Evolutionary conservation across 2,888 invertebrate genomes (phyloP).

Genomic region (Falcaria lacertinaria): DNA sequence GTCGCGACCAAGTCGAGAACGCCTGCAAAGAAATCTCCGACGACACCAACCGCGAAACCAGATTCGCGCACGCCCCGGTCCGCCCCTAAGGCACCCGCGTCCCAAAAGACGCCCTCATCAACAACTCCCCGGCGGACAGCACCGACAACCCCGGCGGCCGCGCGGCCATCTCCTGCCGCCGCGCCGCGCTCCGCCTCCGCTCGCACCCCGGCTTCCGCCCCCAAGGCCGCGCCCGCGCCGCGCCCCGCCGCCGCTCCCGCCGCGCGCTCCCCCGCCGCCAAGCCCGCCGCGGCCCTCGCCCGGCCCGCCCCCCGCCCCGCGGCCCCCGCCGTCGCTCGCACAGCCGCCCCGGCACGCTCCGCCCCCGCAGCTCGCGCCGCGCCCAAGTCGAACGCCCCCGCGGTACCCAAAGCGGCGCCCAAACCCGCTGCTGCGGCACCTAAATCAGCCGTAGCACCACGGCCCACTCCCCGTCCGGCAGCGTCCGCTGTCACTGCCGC

Average conservation of each 20-base stretch:
- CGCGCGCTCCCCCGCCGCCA: conserved; percentile 16
- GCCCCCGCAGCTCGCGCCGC: conserved; percentile 14
- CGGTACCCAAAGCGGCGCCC: conserved; percentile 17
- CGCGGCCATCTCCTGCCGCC: conserved; percentile 17
- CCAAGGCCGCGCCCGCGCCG: conserved; percentile 21
- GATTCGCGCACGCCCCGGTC: conserved; percentile 31
- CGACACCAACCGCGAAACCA: conserved; percentile 36
- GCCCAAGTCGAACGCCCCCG: conserved; percentile 11
- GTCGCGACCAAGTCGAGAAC: conserved; percentile 25
- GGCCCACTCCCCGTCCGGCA: conserved; percentile 21
- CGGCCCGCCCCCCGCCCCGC: conserved; percentile 22
- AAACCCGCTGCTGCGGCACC: conserved; percentile 14
- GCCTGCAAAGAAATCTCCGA: conserved; percentile 37
- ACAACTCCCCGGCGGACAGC: conserved; percentile 28
- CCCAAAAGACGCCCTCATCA: conserved; percentile 13
- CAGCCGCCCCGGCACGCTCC: conserved; percentile 17
- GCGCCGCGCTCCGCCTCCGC: conserved; percentile 40
- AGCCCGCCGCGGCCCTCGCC: conserved; percentile 22
- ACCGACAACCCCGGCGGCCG: conserved; percentile 30
- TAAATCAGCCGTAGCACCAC: conserved; percentile 16
- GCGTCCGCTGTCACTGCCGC: conserved; percentile 28
- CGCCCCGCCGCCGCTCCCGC: conserved; percentile 20
- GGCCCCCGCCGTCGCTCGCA: conserved; percentile 27
- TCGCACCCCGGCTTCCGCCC: conserved; percentile 39
- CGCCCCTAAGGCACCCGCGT: conserved; percentile 30